phyloP scores from a whole-genome alignment of 2,797 vertebrate species.

The Rhabdomys pumilio region DNA sequence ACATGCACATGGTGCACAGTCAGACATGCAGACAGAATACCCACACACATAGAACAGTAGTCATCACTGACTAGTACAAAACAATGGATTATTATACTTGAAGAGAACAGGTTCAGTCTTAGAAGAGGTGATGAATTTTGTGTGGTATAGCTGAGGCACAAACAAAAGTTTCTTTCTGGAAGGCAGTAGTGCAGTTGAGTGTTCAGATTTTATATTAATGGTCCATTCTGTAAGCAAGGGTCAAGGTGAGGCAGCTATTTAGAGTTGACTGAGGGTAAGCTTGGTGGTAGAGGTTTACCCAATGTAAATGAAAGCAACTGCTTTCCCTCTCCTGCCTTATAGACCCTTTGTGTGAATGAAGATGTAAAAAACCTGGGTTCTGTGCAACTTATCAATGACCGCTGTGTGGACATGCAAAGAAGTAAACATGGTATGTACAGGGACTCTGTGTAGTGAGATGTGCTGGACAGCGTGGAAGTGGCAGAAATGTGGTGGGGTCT shows the following conservation, averaged over 20 bases:
- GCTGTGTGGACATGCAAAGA: slow-evolving; percentile 98
- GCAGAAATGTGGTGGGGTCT: background rate
- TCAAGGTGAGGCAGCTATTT: background rate
- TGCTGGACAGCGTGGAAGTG: background rate
- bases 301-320: too few relatives aligned
- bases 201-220: background rate
- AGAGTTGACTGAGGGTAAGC: too few relatives aligned
- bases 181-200: background rate
- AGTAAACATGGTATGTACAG: slow-evolving; percentile 92
- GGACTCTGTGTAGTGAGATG: fast-evolving
- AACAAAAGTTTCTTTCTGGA: background rate
- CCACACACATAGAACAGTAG: too few relatives aligned
- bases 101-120: background rate
- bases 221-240: background rate
- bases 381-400: slow-evolving; percentile 96
- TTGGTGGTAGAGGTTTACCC: background rate
- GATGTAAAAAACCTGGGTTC: slow-evolving; percentile 93
- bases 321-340: background rate
- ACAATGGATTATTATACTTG: background rate
- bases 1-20: background rate
- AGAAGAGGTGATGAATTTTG: background rate
- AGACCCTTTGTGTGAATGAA: slow-evolving; percentile 97
- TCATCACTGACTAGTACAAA: background rate
- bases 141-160: background rate
- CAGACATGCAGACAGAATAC: background rate